These are phyloP conservation scores for Tenthredo amoena DNA, from an alignment of 2,888 invertebrate genomes.

Conservation along the genomic window DNA sequence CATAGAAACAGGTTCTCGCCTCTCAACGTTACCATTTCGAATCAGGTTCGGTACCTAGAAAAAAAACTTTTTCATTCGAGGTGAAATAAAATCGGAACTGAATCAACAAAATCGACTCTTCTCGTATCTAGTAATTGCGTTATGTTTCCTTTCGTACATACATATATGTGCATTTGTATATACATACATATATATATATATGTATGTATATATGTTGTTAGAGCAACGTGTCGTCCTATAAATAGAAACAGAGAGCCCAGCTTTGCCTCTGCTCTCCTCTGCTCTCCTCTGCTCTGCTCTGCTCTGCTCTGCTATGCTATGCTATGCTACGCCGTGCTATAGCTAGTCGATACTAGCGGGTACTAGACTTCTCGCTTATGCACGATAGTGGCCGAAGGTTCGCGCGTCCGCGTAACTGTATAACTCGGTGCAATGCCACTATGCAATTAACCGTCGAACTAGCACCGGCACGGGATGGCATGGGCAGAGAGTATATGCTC, in stretches of 20 bases:
- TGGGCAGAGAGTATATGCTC: slow-evolving; percentile 57
- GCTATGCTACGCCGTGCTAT: not conserved
- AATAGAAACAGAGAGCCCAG: slow-evolving; percentile 23
- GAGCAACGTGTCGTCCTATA: slow-evolving; percentile 33
- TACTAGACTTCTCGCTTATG: slow-evolving; percentile 17
- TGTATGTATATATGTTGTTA: not conserved
- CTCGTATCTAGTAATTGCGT: not conserved
- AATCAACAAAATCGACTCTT: not conserved
- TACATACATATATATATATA: not conserved
- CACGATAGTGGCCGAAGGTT: slow-evolving; percentile 41
- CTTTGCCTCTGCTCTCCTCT: not conserved
- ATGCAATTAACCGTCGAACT: slow-evolving; percentile 73
- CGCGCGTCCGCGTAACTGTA: slow-evolving; percentile 70
- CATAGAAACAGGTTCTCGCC: not conserved
- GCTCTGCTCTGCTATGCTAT: slow-evolving; percentile 27
- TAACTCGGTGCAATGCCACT: slow-evolving; percentile 63
- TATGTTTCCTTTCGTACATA: not conserved
- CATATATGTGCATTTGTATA: not conserved
- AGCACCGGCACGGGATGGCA: slow-evolving; percentile 58
- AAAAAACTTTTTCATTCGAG: not conserved
- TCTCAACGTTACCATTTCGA: not conserved
- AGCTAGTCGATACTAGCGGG: slow-evolving; percentile 13
- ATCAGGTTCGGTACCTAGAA: not conserved
- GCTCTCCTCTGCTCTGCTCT: slow-evolving; percentile 26
- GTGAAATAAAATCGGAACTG: not conserved